Evolutionary conservation across 1,140 invertebrate species (phyloP).

Genomic region (Bombus polaris): DNA sequence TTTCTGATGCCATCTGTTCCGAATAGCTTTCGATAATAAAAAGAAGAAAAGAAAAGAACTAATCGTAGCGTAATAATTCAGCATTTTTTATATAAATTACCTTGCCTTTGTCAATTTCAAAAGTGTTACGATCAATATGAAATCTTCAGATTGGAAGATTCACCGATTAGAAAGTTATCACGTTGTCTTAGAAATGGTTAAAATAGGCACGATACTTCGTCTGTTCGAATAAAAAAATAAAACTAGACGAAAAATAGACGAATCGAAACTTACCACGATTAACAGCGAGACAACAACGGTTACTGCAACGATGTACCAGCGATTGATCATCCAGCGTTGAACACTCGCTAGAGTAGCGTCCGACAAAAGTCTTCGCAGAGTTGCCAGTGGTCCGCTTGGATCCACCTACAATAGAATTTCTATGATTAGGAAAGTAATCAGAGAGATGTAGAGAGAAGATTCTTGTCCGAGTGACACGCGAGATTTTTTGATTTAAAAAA

Average conservation of each 20-base stretch:
- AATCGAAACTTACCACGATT: constrained; percentile 87
- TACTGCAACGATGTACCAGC: constrained; percentile 92
- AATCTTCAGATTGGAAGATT: too few species aligned
- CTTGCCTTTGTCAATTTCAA: too few species aligned
- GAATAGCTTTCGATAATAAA: too few species aligned
- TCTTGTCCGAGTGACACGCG: background rate
- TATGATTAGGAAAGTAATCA: background rate
- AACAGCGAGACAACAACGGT: constrained; percentile 88
- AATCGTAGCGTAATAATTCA: too few species aligned
- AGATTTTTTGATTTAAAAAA: background rate
- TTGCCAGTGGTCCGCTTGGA: constrained; percentile 95
- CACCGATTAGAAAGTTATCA: too few species aligned
- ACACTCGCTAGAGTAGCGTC: constrained; percentile 94
- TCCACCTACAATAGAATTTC: constrained; percentile 85
- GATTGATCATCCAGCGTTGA: constrained; percentile 90
- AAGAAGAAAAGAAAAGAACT: too few species aligned
- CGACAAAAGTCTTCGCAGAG: constrained; percentile 93
- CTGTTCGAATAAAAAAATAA: background rate
- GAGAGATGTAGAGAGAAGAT: background rate
- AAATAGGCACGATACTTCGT: too few species aligned
- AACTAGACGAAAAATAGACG: background rate
- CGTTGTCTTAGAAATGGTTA: background rate
- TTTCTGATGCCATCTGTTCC: too few species aligned
- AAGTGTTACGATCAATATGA: too few species aligned
- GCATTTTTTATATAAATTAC: too few species aligned